phyloP scores from a whole-genome alignment of 2,888 invertebrate genomes.

The Lypha dubia region DNA sequence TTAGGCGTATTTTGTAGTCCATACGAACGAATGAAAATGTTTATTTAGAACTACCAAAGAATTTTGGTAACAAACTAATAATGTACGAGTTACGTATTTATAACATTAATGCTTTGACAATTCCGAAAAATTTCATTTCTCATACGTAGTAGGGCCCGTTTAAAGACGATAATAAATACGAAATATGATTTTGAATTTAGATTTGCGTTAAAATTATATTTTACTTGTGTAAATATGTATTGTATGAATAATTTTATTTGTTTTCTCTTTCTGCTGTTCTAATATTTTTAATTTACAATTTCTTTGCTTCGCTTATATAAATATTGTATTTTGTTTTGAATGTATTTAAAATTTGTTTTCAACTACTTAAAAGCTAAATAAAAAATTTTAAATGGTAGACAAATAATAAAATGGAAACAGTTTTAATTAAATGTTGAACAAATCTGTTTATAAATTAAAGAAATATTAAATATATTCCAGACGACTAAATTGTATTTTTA shows the following conservation, averaged over 20 bases:
- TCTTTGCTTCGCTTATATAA: conserved; percentile 50
- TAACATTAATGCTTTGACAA: no score
- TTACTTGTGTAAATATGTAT: conserved; percentile 66
- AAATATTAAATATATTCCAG: conserved; percentile 3
- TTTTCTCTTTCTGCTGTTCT: conserved; percentile 42
- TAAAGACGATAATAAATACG: conserved; percentile 87
- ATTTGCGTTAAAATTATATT: conserved; percentile 85
- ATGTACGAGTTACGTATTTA: no score
- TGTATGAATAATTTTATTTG: conserved; percentile 53
- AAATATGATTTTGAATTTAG: conserved; percentile 90
- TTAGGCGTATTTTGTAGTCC: background rate
- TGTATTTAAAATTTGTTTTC: conserved; percentile 57
- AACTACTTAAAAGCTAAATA: conserved; percentile 64
- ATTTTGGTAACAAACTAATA: no score
- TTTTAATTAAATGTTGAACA: background rate
- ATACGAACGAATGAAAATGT: no score
- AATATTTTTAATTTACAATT: conserved; percentile 39
- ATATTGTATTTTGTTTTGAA: conserved; percentile 37
- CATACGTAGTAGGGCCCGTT: no score
- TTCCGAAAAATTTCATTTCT: no score
- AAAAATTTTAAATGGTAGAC: conserved; percentile 33
- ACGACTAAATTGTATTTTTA: background rate
- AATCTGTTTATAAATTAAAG: background rate
- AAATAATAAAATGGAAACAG: conserved; percentile 6
- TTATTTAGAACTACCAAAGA: no score